A percentile compares a stretch with the other conserved stretches of the same genome.
Conservation (phyloP, 2,888 invertebrate genomes). For the Lottia scabra region DNA sequence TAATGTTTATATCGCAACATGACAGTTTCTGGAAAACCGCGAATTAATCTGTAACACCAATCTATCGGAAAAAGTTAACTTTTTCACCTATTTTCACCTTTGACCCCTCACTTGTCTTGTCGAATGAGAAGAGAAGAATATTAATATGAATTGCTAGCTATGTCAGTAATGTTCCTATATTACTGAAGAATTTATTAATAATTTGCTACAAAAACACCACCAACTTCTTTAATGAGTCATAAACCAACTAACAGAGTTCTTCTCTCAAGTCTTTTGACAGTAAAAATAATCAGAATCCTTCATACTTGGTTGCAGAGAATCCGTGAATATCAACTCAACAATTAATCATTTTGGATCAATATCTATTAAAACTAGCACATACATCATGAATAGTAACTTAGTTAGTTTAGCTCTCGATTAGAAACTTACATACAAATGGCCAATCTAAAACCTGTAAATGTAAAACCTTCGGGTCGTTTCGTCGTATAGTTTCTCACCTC, state of each 20-base stretch:
- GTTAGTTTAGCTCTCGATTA: too few species aligned
- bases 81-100: too few species aligned
- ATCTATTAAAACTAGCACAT: background rate
- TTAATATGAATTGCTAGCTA: too few species aligned
- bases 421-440: background rate
- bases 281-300: background rate
- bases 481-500: background rate
- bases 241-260: background rate
- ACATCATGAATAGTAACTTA: background rate
- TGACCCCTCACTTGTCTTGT: too few species aligned
- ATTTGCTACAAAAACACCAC: background rate
- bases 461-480: background rate
- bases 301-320: background rate
- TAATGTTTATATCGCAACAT: too few species aligned
- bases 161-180: too few species aligned
- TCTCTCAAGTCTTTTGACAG: background rate
- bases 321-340: background rate
- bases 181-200: background rate
- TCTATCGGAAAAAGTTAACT: too few species aligned
- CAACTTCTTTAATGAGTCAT: constrained; percentile 3
- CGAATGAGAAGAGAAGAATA: too few species aligned
- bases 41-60: too few species aligned
- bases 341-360: background rate
- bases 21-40: too few species aligned
- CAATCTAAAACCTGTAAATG: background rate